Conservation (phyloP, 2,113 vertebrate species). For the Ammodytes dubius region DNA sequence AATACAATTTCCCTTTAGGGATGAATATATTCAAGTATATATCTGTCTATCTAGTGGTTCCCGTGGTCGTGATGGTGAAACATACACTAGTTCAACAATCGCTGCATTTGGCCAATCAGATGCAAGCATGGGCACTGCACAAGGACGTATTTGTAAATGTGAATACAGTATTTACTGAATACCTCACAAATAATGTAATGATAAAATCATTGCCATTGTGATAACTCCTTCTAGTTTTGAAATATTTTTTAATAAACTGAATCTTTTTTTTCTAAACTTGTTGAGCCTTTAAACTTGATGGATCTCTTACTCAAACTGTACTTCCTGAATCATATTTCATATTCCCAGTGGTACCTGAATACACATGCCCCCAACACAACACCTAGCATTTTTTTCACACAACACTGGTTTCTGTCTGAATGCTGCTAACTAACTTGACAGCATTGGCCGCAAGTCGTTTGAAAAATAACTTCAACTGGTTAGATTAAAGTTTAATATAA, state of each 20-base stretch:
- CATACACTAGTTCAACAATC: too few relatives aligned
- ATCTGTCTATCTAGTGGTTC: not conserved
- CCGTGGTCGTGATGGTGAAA: not conserved
- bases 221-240: not conserved
- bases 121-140: not conserved
- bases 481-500: not conserved
- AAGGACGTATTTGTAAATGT: not conserved
- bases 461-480: not conserved
- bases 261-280: not conserved
- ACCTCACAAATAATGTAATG: not conserved
- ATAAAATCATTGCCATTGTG: not conserved
- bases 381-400: not conserved
- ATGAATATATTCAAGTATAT: too few relatives aligned
- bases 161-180: not conserved
- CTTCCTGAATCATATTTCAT: not conserved
- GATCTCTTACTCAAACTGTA: constrained; percentile 6
- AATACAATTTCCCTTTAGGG: too few relatives aligned
- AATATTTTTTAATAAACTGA: not conserved
- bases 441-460: not conserved
- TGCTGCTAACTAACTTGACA: too few relatives aligned
- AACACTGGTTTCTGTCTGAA: not conserved
- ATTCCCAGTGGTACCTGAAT: not conserved
- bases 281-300: not conserved
- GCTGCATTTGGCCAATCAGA: not conserved
- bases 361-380: not conserved